Conservation (phyloP, 2,797 vertebrate species). For the Sebastes matsubarae region DNA sequence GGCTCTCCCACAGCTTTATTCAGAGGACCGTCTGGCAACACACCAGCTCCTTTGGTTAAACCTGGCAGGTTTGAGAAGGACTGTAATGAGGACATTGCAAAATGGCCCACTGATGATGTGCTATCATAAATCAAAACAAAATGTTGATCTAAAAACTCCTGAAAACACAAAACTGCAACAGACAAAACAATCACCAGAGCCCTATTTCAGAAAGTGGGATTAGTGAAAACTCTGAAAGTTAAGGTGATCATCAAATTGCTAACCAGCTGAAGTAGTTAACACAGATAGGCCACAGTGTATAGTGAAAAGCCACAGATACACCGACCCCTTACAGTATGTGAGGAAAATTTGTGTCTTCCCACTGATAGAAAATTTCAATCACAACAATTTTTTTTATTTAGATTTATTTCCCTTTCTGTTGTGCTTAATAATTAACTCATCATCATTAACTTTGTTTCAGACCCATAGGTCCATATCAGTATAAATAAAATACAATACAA, state of each 20-base stretch:
- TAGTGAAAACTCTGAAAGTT: not conserved
- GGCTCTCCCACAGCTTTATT: slow-evolving; percentile 6
- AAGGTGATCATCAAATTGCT: not conserved
- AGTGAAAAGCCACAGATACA: not conserved
- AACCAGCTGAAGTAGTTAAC: not conserved
- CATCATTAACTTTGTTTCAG: not conserved
- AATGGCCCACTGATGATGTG: not conserved
- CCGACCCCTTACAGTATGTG: too few relatives aligned
- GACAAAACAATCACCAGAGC: not conserved
- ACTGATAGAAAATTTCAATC: too few relatives aligned
- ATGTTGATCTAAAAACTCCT: not conserved
- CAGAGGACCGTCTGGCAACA: slow-evolving; percentile 36
- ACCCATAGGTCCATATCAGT: not conserved
- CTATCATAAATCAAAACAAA: too few relatives aligned
- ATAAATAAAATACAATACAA: not conserved
- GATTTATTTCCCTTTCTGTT: too few relatives aligned
- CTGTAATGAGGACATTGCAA: not conserved
- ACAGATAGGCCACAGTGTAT: too few relatives aligned
- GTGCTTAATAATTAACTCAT: too few relatives aligned
- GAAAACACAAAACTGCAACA: not conserved
- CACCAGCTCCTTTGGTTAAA: slow-evolving; percentile 27
- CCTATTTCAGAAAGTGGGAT: too few relatives aligned
- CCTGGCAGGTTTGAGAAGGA: slow-evolving; percentile 32
- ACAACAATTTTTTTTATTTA: too few relatives aligned
- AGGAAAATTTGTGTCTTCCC: too few relatives aligned